Percentiles rank a stretch among this genome's conserved stretches.
Conservation (phyloP, 37 sponge, comb jelly and placozoan species). For the Halichondria panicea region DNA sequence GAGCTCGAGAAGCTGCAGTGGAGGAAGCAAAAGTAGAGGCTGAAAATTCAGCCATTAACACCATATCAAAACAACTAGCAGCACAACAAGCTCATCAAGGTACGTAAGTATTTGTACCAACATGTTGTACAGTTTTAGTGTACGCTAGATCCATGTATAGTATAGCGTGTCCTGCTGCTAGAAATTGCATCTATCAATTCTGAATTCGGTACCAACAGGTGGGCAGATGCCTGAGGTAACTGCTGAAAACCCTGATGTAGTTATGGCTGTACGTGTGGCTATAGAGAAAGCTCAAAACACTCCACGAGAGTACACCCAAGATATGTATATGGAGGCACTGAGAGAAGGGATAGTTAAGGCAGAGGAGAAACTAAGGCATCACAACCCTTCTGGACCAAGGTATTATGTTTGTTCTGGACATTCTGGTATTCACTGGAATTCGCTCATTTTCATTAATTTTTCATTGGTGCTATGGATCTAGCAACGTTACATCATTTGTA, state of each 20-base stretch:
- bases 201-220: background rate
- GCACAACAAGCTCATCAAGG: constrained; percentile 15
- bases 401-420: background rate
- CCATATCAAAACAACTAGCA: constrained; percentile 28
- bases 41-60: constrained; percentile 20
- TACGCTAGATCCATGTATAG: background rate
- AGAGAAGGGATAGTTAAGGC: constrained; percentile 40
- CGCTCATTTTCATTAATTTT: no score
- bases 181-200: background rate
- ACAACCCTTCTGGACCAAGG: constrained; percentile 15
- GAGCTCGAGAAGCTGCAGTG: constrained; percentile 44
- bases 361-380: constrained; percentile 40
- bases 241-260: constrained; percentile 74
- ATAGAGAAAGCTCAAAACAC: constrained; percentile 24
- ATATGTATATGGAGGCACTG: constrained; percentile 78
- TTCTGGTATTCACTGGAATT: no score
- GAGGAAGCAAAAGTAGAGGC: constrained; percentile 77
- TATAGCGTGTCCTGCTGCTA: background rate
- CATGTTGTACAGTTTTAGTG: background rate
- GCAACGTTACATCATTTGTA: no score
- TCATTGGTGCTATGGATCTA: no score
- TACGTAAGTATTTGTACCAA: background rate
- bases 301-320: constrained; percentile 31
- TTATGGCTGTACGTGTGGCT: constrained; percentile 60
- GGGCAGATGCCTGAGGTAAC: constrained; percentile 28